Percentiles rank a stretch among this genome's conserved stretches.
Evolutionary conservation across 2,113 vertebrate genomes (phyloP).

Genomic region (Bubo blakistoni): DNA sequence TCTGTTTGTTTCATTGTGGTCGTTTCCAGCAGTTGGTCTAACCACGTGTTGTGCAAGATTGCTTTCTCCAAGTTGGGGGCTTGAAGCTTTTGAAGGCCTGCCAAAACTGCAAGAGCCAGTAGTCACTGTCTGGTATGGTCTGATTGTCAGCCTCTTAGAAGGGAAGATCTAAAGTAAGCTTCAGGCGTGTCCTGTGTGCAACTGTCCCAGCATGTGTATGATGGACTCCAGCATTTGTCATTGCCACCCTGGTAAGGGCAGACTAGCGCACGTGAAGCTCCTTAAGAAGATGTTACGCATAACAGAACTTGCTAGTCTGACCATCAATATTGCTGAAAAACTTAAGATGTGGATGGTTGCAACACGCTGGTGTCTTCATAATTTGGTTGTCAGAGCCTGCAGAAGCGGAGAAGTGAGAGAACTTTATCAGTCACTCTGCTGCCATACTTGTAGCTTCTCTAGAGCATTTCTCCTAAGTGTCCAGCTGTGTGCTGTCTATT

Average conservation of each 20-base stretch:
- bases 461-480: not conserved
- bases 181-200: not conserved
- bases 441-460: not conserved
- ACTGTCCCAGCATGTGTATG: not conserved
- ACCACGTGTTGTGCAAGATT: not conserved
- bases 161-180: not conserved
- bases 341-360: not conserved
- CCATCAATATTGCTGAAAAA: not conserved
- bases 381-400: rapidly evolving
- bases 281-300: not conserved
- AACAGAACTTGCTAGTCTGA: not conserved
- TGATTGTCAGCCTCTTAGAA: not conserved
- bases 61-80: not conserved
- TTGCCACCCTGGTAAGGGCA: not conserved
- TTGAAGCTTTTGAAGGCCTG: not conserved
- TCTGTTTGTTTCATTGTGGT: not conserved
- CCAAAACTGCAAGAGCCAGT: not conserved
- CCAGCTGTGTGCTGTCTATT: not conserved
- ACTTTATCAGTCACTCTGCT: not conserved
- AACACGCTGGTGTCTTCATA: not conserved
- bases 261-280: not conserved
- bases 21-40: not conserved
- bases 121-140: not conserved
- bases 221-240: not conserved
- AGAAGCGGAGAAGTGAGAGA: not conserved